Percentiles rank a stretch among this genome's conserved stretches.
Evolutionary conservation across 2,888 invertebrate genomes (phyloP).

Genomic region (Eilema depressum): DNA sequence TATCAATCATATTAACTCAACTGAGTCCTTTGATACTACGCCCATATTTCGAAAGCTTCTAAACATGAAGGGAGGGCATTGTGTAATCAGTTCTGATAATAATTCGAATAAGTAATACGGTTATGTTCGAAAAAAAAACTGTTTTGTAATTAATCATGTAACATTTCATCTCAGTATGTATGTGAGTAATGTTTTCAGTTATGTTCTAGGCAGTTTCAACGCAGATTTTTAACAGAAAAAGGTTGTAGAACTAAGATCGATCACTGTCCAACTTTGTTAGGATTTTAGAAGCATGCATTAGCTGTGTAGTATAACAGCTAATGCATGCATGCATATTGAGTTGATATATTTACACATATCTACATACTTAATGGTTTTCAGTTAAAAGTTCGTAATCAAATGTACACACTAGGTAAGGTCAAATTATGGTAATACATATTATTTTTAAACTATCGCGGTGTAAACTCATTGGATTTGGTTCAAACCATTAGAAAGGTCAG

Average conservation of each 20-base stretch:
- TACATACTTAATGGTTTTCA: not conserved
- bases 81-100: not conserved
- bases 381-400: not conserved
- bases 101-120: not conserved
- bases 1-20: conserved; percentile 2
- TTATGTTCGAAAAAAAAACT: not conserved
- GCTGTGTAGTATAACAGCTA: too few species aligned
- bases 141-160: not conserved
- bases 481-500: too few species aligned
- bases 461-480: too few species aligned
- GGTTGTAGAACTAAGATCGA: not conserved
- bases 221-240: not conserved
- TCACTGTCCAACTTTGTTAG: not conserved
- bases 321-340: too few species aligned
- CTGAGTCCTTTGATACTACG: not conserved
- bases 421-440: too few species aligned
- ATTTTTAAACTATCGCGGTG: too few species aligned
- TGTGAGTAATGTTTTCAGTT: not conserved
- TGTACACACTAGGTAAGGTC: too few species aligned
- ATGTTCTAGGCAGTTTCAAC: not conserved
- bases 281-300: not conserved
- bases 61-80: not conserved
- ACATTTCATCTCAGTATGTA: not conserved
- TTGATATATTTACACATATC: too few species aligned
- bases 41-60: not conserved